These are phyloP conservation scores for Leptestheria dahalacensis DNA, from an alignment of 1,140 invertebrate genomes.

Conservation along the genomic window DNA sequence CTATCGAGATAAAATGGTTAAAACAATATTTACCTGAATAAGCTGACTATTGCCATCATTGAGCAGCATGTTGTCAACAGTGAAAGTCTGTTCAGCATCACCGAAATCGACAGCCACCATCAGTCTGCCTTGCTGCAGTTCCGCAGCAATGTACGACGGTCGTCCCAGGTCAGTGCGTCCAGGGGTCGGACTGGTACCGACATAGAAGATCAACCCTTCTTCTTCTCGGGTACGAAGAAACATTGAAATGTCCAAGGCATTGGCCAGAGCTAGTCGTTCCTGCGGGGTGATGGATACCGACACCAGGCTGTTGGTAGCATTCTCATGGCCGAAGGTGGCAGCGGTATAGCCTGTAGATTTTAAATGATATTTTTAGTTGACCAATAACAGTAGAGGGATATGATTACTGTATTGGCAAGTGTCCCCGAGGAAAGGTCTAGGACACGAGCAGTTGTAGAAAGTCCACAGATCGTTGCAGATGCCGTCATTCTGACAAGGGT, in stretches of 20 bases:
- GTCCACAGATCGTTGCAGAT: constrained; percentile 78
- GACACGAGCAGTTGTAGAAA: constrained; percentile 68
- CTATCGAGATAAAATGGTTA: constrained; percentile 1
- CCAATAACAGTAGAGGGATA: neutral
- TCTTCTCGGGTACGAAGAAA: constrained; percentile 72
- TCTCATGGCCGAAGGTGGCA: constrained; percentile 78
- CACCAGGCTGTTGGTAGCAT: constrained; percentile 52
- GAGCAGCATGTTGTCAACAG: constrained; percentile 59
- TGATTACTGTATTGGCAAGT: constrained; percentile 61
- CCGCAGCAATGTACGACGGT: constrained; percentile 47
- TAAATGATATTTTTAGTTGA: constrained; percentile 15
- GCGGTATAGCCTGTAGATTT: constrained; percentile 65
- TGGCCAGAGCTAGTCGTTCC: constrained; percentile 49
- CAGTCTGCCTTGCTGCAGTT: constrained; percentile 57
- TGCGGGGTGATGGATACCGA: constrained; percentile 48
- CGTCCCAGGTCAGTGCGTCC: constrained; percentile 4
- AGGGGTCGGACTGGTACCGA: constrained; percentile 37
- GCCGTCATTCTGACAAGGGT: constrained; percentile 73
- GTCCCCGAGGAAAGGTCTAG: constrained; percentile 66
- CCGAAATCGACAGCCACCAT: constrained; percentile 55
- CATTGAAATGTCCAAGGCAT: constrained; percentile 77
- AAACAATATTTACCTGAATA: constrained; percentile 43
- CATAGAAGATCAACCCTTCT: constrained; percentile 70
- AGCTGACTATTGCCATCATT: constrained; percentile 75
- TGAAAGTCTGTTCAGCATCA: constrained; percentile 59